These are phyloP conservation scores for Anastatus disparis DNA, from an alignment of 1,140 invertebrate species.

Conservation along the genomic window DNA sequence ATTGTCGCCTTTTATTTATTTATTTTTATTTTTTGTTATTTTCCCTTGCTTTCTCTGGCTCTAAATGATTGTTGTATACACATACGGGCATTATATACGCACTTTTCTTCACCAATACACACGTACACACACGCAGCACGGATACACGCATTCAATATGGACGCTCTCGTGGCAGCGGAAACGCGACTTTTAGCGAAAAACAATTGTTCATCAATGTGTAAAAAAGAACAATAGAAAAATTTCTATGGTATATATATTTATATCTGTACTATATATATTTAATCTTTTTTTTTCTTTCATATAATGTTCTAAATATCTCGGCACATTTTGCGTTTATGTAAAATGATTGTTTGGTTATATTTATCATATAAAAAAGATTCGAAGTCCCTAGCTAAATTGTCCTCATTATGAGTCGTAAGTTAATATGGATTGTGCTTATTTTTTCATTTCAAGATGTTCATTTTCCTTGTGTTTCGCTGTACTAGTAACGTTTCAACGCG, in stretches of 20 bases:
- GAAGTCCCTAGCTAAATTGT: constrained; percentile 9
- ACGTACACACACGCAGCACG: not conserved
- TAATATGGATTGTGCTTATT: not conserved
- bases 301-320: no score
- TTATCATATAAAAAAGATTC: constrained; percentile 6
- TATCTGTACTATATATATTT: not conserved
- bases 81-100: no score
- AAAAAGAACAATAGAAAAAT: constrained; percentile 39
- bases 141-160: not conserved
- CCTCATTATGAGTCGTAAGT: not conserved
- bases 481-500: not conserved
- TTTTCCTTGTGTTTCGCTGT: not conserved
- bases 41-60: no score
- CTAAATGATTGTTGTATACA: no score
- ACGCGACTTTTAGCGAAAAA: constrained; percentile 18
- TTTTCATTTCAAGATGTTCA: not conserved
- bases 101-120: no score
- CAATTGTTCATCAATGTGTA: constrained; percentile 23
- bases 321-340: no score
- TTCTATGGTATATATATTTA: not conserved
- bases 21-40: no score
- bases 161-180: not conserved
- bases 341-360: not conserved
- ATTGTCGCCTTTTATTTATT: constrained; percentile 30
- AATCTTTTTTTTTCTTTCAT: not conserved